Evolutionary conservation across 2,888 invertebrate genomes (phyloP), one percentile per base, ranked within the genome.

Genomic region (Luperina nickerlii): DNA sequence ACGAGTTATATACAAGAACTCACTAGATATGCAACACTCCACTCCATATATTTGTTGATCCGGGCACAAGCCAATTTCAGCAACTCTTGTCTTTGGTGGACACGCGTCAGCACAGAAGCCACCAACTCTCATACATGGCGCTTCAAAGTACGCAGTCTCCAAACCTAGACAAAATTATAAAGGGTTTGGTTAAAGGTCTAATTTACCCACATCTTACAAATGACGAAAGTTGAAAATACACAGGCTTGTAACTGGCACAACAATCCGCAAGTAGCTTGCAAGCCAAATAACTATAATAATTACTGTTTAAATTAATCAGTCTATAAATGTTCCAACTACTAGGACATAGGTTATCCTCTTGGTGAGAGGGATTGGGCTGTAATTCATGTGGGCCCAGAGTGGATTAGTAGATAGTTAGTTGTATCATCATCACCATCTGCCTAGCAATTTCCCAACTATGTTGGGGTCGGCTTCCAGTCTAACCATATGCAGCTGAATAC

Each of bases 1-100:
- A 27, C 0, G 11, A 57, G 5, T 38, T 20, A 15, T 48, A 38
- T 1, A 24, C 15, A 78, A 18, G 7, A 54, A 78, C 79, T 79
- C 24, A 79, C 79, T 65, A 18, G 79, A 18, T 0, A 65, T 18
- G 9, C 79, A 79, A 63, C 79, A 79, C 18, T 79, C 78, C 13
- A 79, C 54, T 0, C 79, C 78, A 63, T 27, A 78, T 65, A 70
- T 45, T 48, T 78, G 63, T 38, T 79, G 79, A 7, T 70, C 63
- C 3, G 78, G 78, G 9, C 78, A 79, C n/a, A 78, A 54, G 3
- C 78, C 78, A 0, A 20, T 20, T 27, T 32, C 32, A 7, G 24
- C 2, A 0, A 79, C 63, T 38, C 45, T 27, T 7, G 79, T 54
- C 1, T 69, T 38, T 0, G 15, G 20, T 42, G 79, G 79, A 20